These are phyloP conservation scores for Heptranchias perlo DNA, from an alignment of 2,113 vertebrate genomes.

Conservation along the genomic window DNA sequence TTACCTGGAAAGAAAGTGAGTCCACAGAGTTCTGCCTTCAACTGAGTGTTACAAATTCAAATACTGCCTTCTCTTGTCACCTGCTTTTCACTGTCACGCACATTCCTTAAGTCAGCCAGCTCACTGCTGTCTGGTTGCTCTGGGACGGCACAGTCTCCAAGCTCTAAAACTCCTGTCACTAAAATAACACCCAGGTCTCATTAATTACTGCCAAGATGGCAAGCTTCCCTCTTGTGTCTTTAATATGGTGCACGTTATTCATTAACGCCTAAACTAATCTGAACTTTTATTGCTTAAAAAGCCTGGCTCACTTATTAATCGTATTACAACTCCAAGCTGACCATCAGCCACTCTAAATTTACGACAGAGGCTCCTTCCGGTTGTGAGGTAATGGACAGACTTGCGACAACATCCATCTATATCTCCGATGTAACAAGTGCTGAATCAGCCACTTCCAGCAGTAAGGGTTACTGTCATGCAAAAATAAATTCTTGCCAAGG, in stretches of 20 bases:
- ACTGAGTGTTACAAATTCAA: background rate
- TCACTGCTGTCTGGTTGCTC: slow-evolving; percentile 8
- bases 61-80: background rate
- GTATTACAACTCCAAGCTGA: background rate
- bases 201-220: slow-evolving; percentile 24
- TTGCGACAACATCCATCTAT: background rate
- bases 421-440: background rate
- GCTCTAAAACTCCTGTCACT: slow-evolving; percentile 6
- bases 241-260: slow-evolving; percentile 1
- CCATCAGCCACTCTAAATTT: background rate
- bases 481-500: background rate
- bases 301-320: slow-evolving; percentile 21
- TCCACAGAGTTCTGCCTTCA: background rate
- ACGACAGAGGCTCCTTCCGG: background rate
- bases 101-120: slow-evolving; percentile 8
- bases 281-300: slow-evolving; percentile 7
- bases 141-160: background rate
- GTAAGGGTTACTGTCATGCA: background rate
- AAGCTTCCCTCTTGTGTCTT: slow-evolving; percentile 18
- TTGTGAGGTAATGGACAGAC: background rate
- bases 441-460: background rate
- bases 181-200: slow-evolving; percentile 29
- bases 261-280: slow-evolving; percentile 32
- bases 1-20: background rate
- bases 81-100: background rate